phyloP scores from a whole-genome alignment of 2,113 vertebrate species.

The Caretta caretta region DNA sequence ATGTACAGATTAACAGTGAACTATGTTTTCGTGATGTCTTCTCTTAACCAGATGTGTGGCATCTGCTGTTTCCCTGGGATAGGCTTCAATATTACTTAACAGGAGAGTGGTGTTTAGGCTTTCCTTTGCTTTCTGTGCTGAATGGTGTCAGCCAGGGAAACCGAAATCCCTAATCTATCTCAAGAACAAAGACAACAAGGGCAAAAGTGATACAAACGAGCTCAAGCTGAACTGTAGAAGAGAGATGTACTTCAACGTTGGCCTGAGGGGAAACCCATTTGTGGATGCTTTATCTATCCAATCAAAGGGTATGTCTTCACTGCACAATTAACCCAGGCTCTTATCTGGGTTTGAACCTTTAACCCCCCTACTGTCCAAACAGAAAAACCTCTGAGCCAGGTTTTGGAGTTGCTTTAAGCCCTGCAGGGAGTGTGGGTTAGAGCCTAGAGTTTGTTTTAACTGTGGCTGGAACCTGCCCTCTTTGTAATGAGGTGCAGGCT shows the following conservation, averaged over 20 bases:
- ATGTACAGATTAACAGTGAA: neutral
- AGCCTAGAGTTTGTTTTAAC: neutral
- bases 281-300: neutral
- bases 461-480: neutral
- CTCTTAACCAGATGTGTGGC: conserved; percentile 10
- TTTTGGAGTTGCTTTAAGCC: neutral
- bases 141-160: neutral
- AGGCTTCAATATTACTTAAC: neutral
- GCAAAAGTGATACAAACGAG: neutral
- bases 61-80: conserved; percentile 4
- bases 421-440: neutral
- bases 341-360: neutral
- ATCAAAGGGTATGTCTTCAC: neutral
- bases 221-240: neutral
- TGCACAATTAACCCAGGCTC: rapidly evolving
- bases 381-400: neutral
- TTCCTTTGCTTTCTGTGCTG: conserved; percentile 1
- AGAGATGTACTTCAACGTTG: neutral
- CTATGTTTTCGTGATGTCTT: neutral
- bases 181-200: neutral
- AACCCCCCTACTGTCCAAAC: neutral
- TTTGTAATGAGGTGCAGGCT: neutral
- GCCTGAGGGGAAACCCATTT: neutral
- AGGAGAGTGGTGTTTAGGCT: neutral
- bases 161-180: neutral